A percentile compares a stretch with the other conserved stretches of the same genome.
These are phyloP conservation scores for Syngnathus rostellatus DNA, from an alignment of 2,797 vertebrate genomes.

Conservation along the genomic window DNA sequence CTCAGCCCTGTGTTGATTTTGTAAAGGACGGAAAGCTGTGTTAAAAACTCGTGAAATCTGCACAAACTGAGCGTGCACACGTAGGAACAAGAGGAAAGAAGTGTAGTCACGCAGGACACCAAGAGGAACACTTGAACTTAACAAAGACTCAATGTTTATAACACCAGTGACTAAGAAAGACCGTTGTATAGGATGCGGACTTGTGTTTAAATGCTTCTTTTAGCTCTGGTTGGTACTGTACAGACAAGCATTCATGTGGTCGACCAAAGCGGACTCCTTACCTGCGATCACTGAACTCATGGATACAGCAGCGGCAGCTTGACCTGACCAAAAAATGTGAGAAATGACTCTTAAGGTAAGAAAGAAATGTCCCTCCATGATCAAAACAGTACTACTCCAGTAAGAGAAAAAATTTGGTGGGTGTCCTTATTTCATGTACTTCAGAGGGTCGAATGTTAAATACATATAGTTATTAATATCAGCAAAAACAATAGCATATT, in stretches of 20 bases:
- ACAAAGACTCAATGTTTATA: slow-evolving; percentile 38
- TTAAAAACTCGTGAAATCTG: slow-evolving; percentile 3
- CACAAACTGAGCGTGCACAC: slow-evolving; percentile 26
- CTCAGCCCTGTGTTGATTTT: not conserved
- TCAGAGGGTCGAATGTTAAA: slow-evolving; percentile 55
- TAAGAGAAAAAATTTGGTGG: slow-evolving; percentile 45
- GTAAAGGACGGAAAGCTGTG: not conserved
- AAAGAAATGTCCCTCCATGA: slow-evolving; percentile 33
- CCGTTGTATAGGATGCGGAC: not conserved
- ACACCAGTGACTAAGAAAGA: slow-evolving; percentile 28
- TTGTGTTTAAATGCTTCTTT: slow-evolving; percentile 8
- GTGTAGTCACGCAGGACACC: slow-evolving; percentile 11
- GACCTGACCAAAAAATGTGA: slow-evolving; percentile 22
- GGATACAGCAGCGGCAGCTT: slow-evolving; percentile 30
- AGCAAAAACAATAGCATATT: slow-evolving; percentile 40
- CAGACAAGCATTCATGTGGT: slow-evolving; percentile 41
- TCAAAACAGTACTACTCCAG: slow-evolving; percentile 43
- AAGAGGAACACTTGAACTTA: slow-evolving; percentile 41
- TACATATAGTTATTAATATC: slow-evolving; percentile 45
- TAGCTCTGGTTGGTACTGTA: slow-evolving; percentile 56
- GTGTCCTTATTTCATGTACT: slow-evolving; percentile 50
- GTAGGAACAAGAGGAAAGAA: slow-evolving; percentile 10
- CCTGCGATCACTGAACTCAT: slow-evolving; percentile 24
- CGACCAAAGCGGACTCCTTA: slow-evolving; percentile 39
- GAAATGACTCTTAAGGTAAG: slow-evolving; percentile 24